Percentiles rank a stretch among this genome's conserved stretches.
phyloP scores from a whole-genome alignment of 2,797 vertebrate genomes.

The Pempheris klunzingeri region DNA sequence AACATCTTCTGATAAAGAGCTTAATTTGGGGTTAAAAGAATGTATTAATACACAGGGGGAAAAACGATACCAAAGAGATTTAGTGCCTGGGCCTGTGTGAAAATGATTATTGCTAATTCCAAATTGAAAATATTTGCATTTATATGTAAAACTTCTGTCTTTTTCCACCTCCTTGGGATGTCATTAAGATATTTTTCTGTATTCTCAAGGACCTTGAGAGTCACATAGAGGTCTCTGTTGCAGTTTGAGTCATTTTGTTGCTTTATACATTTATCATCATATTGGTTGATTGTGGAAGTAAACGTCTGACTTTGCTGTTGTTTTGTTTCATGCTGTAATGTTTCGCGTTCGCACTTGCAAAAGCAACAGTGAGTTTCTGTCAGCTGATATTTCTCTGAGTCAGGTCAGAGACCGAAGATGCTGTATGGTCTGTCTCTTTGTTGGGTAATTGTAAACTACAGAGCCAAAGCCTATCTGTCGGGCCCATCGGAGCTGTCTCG shows the following conservation, averaged over 20 bases:
- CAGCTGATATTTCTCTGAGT: conserved; percentile 39
- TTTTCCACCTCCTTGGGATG: background rate
- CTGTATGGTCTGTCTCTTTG: conserved; percentile 39
- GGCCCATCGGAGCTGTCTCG: conserved; percentile 58
- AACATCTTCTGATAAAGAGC: conserved; percentile 37
- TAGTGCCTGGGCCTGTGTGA: background rate
- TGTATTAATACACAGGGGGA: background rate
- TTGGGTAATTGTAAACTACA: conserved; percentile 71
- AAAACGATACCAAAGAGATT: background rate
- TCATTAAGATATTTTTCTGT: background rate
- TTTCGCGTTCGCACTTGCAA: background rate
- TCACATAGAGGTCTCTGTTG: background rate
- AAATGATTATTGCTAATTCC: background rate
- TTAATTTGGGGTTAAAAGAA: conserved; percentile 33
- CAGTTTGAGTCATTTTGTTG: background rate
- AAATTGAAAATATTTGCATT: conserved; percentile 6
- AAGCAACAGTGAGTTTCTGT: conserved; percentile 3
- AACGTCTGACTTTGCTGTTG: conserved; percentile 19
- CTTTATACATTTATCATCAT: background rate
- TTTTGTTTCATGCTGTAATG: conserved; percentile 14
- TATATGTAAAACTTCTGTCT: background rate
- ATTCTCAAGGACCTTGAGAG: background rate
- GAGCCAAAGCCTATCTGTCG: conserved; percentile 67
- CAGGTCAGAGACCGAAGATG: conserved; percentile 28
- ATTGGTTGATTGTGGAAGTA: conserved; percentile 10